These are phyloP conservation scores for Eleginops maclovinus DNA, from an alignment of 2,113 vertebrate species.

Conservation along the genomic window DNA sequence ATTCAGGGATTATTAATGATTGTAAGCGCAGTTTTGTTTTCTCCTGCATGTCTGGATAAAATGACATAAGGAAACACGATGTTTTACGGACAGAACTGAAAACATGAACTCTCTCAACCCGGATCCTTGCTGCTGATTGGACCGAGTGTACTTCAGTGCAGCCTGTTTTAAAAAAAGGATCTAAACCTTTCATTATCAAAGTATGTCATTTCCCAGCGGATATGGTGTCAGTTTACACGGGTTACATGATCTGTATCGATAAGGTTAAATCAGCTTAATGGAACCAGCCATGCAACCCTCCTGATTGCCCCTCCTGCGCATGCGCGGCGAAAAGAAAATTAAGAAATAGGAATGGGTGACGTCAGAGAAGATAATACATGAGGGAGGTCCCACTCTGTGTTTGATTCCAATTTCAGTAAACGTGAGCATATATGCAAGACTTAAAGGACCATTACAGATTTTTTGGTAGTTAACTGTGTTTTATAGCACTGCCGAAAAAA, in stretches of 20 bases:
- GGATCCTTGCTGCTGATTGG: slow-evolving; percentile 70
- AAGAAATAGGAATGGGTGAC: slow-evolving; percentile 64
- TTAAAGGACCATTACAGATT: slow-evolving; percentile 10
- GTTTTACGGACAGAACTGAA: slow-evolving; percentile 20
- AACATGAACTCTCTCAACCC: slow-evolving; percentile 74
- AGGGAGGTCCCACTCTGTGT: slow-evolving; percentile 55
- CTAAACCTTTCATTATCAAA: background rate
- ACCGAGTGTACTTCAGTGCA: slow-evolving; percentile 42
- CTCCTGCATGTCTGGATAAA: slow-evolving; percentile 40
- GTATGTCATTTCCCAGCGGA: background rate
- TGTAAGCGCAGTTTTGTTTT: background rate
- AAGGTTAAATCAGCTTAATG: slow-evolving; percentile 54
- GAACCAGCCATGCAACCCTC: slow-evolving; percentile 47
- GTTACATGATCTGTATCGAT: background rate
- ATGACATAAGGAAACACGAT: slow-evolving; percentile 48
- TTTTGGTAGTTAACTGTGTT: background rate
- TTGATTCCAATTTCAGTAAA: background rate
- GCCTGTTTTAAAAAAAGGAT: slow-evolving; percentile 6
- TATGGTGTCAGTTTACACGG: background rate
- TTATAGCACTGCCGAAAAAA: too few species aligned
- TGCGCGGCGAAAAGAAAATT: slow-evolving; percentile 63
- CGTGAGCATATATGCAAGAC: background rate
- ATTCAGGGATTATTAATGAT: background rate
- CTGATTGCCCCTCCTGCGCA: slow-evolving; percentile 73
- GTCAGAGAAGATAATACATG: slow-evolving; percentile 1